Base-by-base conservation (phyloP, 1,140 invertebrate genomes). In the Bombyx mandarina region DNA sequence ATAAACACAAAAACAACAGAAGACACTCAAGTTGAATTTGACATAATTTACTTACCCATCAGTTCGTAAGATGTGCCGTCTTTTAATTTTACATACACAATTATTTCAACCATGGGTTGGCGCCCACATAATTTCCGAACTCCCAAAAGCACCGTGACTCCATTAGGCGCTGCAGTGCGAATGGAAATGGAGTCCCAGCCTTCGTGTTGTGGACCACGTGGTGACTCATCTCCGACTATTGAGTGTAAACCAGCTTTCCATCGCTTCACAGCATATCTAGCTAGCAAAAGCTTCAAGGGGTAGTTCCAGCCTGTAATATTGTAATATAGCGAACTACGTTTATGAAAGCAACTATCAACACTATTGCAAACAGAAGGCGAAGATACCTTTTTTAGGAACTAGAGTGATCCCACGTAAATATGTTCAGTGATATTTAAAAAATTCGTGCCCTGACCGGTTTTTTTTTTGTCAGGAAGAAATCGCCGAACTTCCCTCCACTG, bases 31-130 rank as follows among this genome's bases (percentile, higher is more conserved):
- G 26, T 35, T 35, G 6, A n/a, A 45, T 26, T 47, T 10, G 22
- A 10, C 8, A 35, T 6, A 8, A 50, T 58, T 45, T 44, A 80
- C 79, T 73, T 79, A 91, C 90, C 81, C 35, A 88, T 86, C 45
- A 90, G 70, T 57, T 80, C 82, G 51, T 89, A 91, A 5, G 66
- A 62, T 42, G 67, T 82, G 12, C 89, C 90, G 72, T 90, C 84
- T 9, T 73, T 55, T 54, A 90, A 67, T 45, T 77, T 84, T 8
- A 91, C 64, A 51, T 80, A 71, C 0, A 91, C 57, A 3, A 75
- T 73, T 2, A 89, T 67, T 71, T 91, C 88, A 2, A 82, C 79
- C 1, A 79, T 55, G 8, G 74, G 61, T 52, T 75, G 75, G 18
- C 56, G 52, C 45, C 69, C 61, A 58, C 71, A 77, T 57, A 75